Conservation (phyloP, 2,888 invertebrate species). For the Phania funesta region DNA sequence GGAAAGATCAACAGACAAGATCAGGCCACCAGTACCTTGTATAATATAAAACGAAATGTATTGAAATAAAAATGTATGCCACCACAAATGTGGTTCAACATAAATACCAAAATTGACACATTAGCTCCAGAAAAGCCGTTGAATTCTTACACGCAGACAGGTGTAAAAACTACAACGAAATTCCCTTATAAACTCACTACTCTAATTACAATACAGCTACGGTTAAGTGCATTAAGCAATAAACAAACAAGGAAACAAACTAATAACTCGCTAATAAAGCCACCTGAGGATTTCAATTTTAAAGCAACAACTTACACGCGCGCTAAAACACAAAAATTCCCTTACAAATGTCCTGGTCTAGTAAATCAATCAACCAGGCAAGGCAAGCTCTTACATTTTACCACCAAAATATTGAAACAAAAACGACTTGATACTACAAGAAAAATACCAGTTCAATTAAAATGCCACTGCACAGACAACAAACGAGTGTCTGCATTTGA, state of each 20-base stretch:
- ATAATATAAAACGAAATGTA: slow-evolving; percentile 35
- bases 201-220: slow-evolving; percentile 35
- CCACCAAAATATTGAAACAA: neutral
- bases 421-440: neutral
- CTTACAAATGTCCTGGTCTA: slow-evolving; percentile 58
- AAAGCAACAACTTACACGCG: slow-evolving; percentile 59
- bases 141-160: slow-evolving; percentile 64
- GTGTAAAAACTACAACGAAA: slow-evolving; percentile 55
- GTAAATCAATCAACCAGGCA: slow-evolving; percentile 77
- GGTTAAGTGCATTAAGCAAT: neutral
- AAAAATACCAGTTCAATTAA: slow-evolving; percentile 76
- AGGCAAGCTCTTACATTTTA: slow-evolving; percentile 11
- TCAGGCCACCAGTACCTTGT: slow-evolving; percentile 62
- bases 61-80: slow-evolving; percentile 38
- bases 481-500: slow-evolving; percentile 19
- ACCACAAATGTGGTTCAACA: slow-evolving; percentile 50
- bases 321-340: slow-evolving; percentile 46
- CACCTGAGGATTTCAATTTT: slow-evolving; percentile 63
- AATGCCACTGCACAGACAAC: slow-evolving; percentile 69
- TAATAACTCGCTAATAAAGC: slow-evolving; percentile 35
- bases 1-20: slow-evolving; percentile 77
- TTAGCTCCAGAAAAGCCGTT: slow-evolving; percentile 57
- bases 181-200: slow-evolving; percentile 36
- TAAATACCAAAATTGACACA: slow-evolving; percentile 65
- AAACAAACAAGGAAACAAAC: neutral